Evolutionary conservation across 2,113 vertebrate species (phyloP).

Genomic region (Macheiramphus alcinus): DNA sequence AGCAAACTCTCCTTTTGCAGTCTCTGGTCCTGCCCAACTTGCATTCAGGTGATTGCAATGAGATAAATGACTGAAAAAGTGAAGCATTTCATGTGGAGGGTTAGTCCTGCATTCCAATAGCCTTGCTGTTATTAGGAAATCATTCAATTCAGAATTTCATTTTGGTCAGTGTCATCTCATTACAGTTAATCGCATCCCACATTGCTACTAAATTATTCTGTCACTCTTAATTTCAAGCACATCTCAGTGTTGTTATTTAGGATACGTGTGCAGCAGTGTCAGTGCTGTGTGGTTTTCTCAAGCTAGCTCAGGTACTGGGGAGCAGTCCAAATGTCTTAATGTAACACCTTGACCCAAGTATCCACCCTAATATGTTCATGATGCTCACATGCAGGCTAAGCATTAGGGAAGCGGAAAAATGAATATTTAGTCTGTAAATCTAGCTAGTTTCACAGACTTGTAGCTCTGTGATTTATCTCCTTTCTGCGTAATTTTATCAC

Average conservation of each 20-base stretch:
- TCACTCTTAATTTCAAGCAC: slow-evolving; percentile 37
- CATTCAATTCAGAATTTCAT: slow-evolving; percentile 35
- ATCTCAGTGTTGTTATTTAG: neutral
- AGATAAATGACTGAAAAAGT: slow-evolving; percentile 1
- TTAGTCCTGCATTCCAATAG: neutral
- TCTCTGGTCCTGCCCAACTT: neutral
- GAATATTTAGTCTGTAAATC: neutral
- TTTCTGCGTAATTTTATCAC: neutral
- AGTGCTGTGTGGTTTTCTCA: neutral
- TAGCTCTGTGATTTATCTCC: neutral
- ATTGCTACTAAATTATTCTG: slow-evolving; percentile 45
- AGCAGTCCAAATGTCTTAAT: neutral
- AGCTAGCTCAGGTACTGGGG: neutral
- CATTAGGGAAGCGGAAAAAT: neutral
- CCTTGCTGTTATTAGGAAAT: slow-evolving; percentile 25
- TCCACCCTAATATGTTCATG: neutral
- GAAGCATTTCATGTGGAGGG: neutral
- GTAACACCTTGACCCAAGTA: neutral
- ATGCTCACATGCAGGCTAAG: neutral
- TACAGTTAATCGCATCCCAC: neutral
- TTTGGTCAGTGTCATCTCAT: slow-evolving; percentile 46
- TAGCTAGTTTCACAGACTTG: neutral
- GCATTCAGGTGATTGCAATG: neutral
- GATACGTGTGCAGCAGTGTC: neutral
- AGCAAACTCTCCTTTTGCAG: neutral